A percentile compares a stretch with the other conserved stretches of the same genome.
phyloP scores from a whole-genome alignment of 2,113 vertebrate genomes.

The Panthera uncia region DNA sequence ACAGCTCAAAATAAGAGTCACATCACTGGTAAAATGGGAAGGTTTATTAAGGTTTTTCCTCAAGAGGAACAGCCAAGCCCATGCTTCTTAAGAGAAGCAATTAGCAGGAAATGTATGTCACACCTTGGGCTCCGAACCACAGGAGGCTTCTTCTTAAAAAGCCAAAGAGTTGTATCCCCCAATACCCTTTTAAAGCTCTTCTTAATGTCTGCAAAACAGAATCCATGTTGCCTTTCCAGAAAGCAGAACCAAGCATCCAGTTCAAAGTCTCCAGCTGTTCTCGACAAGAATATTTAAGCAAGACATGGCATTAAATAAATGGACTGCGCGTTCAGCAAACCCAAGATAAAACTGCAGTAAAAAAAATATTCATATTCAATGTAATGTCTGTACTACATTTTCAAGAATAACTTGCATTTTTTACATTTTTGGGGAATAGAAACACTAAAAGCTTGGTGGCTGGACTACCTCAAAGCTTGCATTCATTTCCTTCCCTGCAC shows the following conservation, averaged over 20 bases:
- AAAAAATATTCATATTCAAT: not conserved
- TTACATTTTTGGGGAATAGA: not conserved
- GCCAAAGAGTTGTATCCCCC: not conserved
- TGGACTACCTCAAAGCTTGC: slow-evolving; percentile 37
- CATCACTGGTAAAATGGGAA: slow-evolving; percentile 55
- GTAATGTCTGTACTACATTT: not conserved
- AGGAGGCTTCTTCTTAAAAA: slow-evolving; percentile 36
- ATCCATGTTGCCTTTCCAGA: slow-evolving; percentile 6
- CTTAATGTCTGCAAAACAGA: slow-evolving; percentile 39
- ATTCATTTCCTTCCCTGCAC: slow-evolving; percentile 32
- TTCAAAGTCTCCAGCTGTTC: slow-evolving; percentile 9
- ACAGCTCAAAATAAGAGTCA: slow-evolving; percentile 60
- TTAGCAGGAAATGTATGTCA: slow-evolving; percentile 49
- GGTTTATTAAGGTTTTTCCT: slow-evolving; percentile 72
- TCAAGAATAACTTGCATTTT: not conserved
- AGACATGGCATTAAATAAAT: not conserved
- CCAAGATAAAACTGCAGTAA: not conserved
- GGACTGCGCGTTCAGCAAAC: not conserved
- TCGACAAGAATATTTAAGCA: slow-evolving; percentile 27
- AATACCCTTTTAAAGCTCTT: not conserved
- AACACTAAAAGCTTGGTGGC: slow-evolving; percentile 21
- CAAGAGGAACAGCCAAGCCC: slow-evolving; percentile 56
- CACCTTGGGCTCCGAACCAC: slow-evolving; percentile 20
- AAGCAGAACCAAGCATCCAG: slow-evolving; percentile 36
- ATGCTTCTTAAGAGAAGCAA: slow-evolving; percentile 65